Evolutionary conservation across 23 tunicate species (phyloP).

Genomic region (Styela plicata): DNA sequence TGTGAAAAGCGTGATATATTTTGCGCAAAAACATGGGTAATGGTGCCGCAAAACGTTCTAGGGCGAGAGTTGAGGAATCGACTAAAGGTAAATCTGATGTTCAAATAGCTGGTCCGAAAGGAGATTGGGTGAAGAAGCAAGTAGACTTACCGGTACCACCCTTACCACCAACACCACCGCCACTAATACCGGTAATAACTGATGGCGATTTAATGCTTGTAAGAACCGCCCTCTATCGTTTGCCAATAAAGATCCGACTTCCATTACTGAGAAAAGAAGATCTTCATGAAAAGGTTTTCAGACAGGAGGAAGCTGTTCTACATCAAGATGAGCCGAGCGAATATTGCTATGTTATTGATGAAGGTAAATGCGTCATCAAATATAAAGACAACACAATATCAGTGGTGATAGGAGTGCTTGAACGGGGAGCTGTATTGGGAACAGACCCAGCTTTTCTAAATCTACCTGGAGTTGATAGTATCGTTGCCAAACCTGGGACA

Average conservation of each 20-base stretch:
- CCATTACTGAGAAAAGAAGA: not conserved
- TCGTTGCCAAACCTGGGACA: not conserved
- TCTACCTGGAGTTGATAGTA: not conserved
- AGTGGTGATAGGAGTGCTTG: not conserved
- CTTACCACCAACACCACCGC: too few relatives aligned
- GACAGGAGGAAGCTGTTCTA: not conserved
- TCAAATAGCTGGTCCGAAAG: too few relatives aligned
- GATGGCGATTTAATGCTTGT: not conserved
- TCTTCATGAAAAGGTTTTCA: not conserved
- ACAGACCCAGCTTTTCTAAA: not conserved
- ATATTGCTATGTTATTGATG: not conserved
- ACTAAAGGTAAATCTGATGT: too few relatives aligned
- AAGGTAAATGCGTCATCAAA: not conserved
- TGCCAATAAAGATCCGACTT: not conserved
- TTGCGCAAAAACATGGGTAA: too few relatives aligned
- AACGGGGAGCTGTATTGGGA: not conserved
- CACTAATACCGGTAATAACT: too few relatives aligned
- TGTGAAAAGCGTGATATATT: too few relatives aligned
- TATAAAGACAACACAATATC: not conserved
- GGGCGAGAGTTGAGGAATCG: too few relatives aligned
- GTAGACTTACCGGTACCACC: too few relatives aligned
- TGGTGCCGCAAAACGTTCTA: too few relatives aligned
- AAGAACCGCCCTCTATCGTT: not conserved
- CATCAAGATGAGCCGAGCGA: not conserved
- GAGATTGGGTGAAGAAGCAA: too few relatives aligned